These are phyloP conservation scores for Corvus moneduloides DNA, from an alignment of 2,113 vertebrate species.

Conservation along the genomic window DNA sequence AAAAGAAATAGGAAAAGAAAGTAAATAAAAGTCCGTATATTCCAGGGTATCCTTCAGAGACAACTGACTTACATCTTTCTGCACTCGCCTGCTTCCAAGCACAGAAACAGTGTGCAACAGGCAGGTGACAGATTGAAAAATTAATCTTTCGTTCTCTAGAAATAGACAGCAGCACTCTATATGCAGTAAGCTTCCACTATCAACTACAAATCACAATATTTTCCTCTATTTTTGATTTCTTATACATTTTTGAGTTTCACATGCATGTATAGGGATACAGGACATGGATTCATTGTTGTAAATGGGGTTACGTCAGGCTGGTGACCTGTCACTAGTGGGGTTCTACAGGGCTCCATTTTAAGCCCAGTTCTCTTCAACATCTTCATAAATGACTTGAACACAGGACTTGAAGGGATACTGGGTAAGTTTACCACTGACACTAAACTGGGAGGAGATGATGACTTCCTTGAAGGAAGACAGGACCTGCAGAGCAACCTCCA, in stretches of 20 bases:
- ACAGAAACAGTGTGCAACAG: neutral
- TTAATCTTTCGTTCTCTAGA: neutral
- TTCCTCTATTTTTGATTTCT: neutral
- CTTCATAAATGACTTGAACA: neutral
- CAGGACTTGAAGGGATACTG: neutral
- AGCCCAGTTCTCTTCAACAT: neutral
- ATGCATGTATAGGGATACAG: too few relatives aligned
- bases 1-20: neutral
- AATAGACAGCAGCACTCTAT: neutral
- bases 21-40: neutral
- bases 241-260: neutral
- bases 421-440: neutral
- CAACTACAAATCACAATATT: neutral
- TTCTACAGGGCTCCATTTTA: neutral
- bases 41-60: neutral
- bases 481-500: accelerated
- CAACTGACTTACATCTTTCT: neutral
- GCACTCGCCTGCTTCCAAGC: neutral
- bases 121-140: accelerated
- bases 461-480: neutral
- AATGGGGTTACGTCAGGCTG: too few relatives aligned
- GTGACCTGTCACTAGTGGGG: accelerated
- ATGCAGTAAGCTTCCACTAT: neutral
- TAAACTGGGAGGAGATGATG: accelerated
- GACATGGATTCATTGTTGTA: neutral